Evolutionary conservation across 2,797 vertebrate genomes (phyloP).

Genomic region (Karalla daura): DNA sequence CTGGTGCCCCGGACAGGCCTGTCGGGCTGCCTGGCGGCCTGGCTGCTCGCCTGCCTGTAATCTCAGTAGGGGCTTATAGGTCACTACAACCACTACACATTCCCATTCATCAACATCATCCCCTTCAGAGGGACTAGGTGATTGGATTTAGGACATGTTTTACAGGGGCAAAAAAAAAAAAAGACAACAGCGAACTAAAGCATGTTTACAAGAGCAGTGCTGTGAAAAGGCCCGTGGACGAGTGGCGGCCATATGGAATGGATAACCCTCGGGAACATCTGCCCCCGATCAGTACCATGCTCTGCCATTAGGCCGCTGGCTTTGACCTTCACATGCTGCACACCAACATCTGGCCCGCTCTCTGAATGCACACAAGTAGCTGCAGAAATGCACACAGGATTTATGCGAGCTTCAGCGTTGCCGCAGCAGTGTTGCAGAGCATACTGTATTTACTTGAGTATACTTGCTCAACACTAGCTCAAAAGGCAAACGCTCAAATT

Average conservation of each 20-base stretch:
- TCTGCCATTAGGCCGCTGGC: slow-evolving; percentile 18
- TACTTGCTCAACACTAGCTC: too few species aligned
- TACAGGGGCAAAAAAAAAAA: slow-evolving; percentile 58
- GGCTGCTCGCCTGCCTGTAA: slow-evolving; percentile 67
- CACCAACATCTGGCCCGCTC: slow-evolving; percentile 69
- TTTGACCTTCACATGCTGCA: slow-evolving; percentile 67
- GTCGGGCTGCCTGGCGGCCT: slow-evolving; percentile 21
- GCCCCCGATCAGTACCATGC: slow-evolving; percentile 63
- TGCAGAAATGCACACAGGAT: background rate
- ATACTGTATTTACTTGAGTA: too few species aligned
- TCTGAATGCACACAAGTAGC: slow-evolving; percentile 7
- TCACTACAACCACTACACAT: slow-evolving; percentile 73
- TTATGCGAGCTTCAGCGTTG: too few species aligned
- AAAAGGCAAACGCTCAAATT: too few species aligned
- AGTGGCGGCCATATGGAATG: slow-evolving; percentile 78
- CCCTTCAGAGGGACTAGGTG: slow-evolving; percentile 70
- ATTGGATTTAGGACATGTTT: slow-evolving; percentile 85
- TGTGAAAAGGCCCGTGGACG: slow-evolving; percentile 75
- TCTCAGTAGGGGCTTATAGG: slow-evolving; percentile 74
- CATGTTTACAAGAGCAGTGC: slow-evolving; percentile 76
- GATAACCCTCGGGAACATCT: slow-evolving; percentile 79
- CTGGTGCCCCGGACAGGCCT: slow-evolving; percentile 47
- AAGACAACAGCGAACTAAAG: slow-evolving; percentile 61
- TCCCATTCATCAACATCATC: slow-evolving; percentile 80
- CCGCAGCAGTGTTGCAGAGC: too few species aligned